Base-by-base conservation (phyloP, 2,888 invertebrate species). In the Drosophila melanosoma region DNA sequence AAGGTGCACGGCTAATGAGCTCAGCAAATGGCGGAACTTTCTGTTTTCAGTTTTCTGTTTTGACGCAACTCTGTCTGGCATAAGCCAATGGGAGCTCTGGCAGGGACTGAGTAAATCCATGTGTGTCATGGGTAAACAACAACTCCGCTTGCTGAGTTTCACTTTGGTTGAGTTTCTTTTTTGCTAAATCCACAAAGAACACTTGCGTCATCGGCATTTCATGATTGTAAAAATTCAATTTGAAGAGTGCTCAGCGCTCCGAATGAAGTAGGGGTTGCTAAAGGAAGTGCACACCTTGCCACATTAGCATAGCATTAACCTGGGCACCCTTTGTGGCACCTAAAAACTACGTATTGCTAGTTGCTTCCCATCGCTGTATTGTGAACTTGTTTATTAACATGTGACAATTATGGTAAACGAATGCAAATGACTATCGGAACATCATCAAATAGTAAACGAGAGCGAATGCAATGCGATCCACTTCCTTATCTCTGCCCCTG, bases 271-370 rank as follows among this genome's bases (percentile, higher is more conserved):
- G 71, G 87, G 89, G 89, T 80, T 76, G 72, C 26, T 23, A 66
- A 42, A 75, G 75, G 78, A 77, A 75, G 89, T 83, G 89, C 86
- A 89, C 86, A 86, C 86, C 86, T 85, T 87, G 75, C 81, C 77
- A 69, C 81, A 87, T 87, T 87, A 83, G 83, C 87, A 87, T 87
- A 83, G 69, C 69, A 88, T 88, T 89, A 87, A 73, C 81, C 76
- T 57, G 56, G 72, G 38, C 51, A 63, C 59, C 57, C 15, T 62
- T 52, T 20, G 23, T 32, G 23, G 36, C 20, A 51, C 36, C 38
- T 57, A 42, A 29, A 33, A 45, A 36, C 51, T 36, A 23, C 38
- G n/a, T 12, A 52, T 68, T 69, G 72, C 58, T 62, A 59, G 59
- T 67, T 84, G 80, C 71, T 84, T 82, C 69, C 66, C 68, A 77